Evolutionary conservation across 2,797 vertebrate species (phyloP).

Genomic region (Cryptoprocta ferox): DNA sequence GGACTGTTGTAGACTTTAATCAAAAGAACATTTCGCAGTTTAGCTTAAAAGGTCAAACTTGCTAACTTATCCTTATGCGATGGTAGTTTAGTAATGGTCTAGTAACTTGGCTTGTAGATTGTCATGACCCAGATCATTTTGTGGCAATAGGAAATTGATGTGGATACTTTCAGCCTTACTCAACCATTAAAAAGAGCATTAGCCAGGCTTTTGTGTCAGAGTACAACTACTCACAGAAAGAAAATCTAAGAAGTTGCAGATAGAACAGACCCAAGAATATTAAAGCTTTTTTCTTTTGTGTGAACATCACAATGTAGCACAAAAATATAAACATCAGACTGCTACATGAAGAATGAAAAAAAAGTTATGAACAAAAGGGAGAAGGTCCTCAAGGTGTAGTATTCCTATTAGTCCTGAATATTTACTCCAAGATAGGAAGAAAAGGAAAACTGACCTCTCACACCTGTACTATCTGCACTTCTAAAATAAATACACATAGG

Average conservation of each 20-base stretch:
- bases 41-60: constrained; percentile 81
- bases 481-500: neutral
- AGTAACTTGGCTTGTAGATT: constrained; percentile 72
- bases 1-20: constrained; percentile 75
- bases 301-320: neutral
- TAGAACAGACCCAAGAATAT: neutral
- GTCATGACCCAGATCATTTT: constrained; percentile 73
- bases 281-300: neutral
- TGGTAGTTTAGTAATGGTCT: constrained; percentile 78
- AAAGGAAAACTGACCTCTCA: neutral
- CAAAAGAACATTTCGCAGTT: constrained; percentile 80
- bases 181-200: constrained; percentile 72
- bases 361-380: neutral
- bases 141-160: constrained; percentile 71
- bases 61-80: constrained; percentile 73
- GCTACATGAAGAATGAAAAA: neutral
- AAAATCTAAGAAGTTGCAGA: constrained; percentile 25
- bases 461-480: neutral
- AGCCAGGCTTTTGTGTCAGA: constrained; percentile 38
- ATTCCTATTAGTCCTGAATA: neutral
- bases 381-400: neutral
- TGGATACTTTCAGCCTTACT: constrained; percentile 67
- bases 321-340: neutral
- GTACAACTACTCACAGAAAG: neutral
- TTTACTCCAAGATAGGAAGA: neutral